Evolutionary conservation across 64 coral and sea anemone species (phyloP), one percentile per base, ranked within the genome.

Genomic region (Exaiptasia diaphana): DNA sequence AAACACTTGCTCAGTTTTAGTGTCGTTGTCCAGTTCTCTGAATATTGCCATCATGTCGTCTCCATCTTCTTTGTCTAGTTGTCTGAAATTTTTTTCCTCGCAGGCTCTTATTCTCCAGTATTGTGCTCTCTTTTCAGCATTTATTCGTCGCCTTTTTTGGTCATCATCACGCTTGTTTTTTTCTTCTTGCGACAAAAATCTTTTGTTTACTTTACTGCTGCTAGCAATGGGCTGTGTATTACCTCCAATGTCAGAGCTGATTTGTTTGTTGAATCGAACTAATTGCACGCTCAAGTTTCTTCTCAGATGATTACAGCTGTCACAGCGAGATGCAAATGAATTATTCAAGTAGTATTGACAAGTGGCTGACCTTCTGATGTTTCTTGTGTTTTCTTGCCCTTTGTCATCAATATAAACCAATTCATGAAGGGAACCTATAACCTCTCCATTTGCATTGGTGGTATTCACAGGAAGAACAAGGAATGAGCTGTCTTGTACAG

Each of bases 71-170:
- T 63, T 2, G 13, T 32, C 77, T 24, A 63, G 0, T 23, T 64
- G 24, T 0, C 44, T 64, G 54, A 80, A 40, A 2, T 26, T 46
- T 26, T 56, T 80, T 26, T 46, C 77, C 42, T 80, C 53, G 8
- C n/a, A 17, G 29, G 77, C 56, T 36, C 73, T 84, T 3, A 35
- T 37, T 60, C 26, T 54, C 81, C 81, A 84, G 22, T 84, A 84
- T 50, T 53, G 71, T 0, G 14, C 81, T 58, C 81, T 71, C 28
- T 24, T 57, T 26, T 84, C 81, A 35, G 81, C 81, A 73, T 38
- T 72, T 35, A 84, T 18, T 21, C 81, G 20, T 72, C 81, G 20
- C 57, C 67, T 54, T 27, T 84, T 84, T 5, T 59, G 45, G 35
- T 84, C 45, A 39, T 40, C 26, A 8, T 72, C 67, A n/a, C 48